Evolutionary conservation across 1,140 invertebrate genomes (phyloP).

Genomic region (Drosophila pseudoananassae): DNA sequence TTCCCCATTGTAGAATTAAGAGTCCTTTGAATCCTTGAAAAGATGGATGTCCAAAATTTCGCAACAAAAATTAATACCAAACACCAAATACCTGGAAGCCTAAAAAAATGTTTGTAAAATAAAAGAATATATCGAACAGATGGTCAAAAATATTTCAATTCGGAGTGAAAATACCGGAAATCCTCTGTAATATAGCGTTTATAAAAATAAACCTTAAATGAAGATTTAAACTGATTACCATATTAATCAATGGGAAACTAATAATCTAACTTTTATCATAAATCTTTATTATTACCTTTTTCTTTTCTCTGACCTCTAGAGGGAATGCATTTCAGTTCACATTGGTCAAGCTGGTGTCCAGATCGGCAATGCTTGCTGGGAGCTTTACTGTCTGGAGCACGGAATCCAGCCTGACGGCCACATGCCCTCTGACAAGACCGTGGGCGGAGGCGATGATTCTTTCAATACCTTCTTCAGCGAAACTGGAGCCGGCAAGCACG

Average conservation of each 20-base stretch:
- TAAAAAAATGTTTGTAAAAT: not conserved
- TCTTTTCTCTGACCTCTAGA: slow-evolving; percentile 56
- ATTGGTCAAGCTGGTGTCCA: slow-evolving; percentile 91
- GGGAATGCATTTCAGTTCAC: slow-evolving; percentile 88
- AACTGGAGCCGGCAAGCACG: slow-evolving; percentile 94
- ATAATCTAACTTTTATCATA: not conserved
- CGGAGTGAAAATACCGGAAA: not conserved
- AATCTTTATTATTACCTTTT: not conserved
- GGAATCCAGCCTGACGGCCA: slow-evolving; percentile 91
- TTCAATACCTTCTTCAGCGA: slow-evolving; percentile 96
- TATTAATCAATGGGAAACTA: not conserved
- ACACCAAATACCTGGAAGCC: not conserved
- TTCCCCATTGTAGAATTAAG: too few species aligned
- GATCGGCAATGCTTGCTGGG: slow-evolving; percentile 90
- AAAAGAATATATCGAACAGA: not conserved
- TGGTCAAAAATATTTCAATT: not conserved
- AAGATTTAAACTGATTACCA: not conserved
- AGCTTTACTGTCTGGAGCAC: slow-evolving; percentile 88
- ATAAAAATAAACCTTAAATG: too few species aligned
- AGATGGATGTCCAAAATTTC: too few species aligned
- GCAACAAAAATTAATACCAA: not conserved
- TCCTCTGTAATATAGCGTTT: too few species aligned
- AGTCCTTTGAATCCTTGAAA: too few species aligned
- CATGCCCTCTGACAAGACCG: slow-evolving; percentile 90
- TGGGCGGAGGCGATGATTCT: slow-evolving; percentile 89